phyloP scores from a whole-genome alignment of 2,113 vertebrate genomes.

The Microcebus murinus region DNA sequence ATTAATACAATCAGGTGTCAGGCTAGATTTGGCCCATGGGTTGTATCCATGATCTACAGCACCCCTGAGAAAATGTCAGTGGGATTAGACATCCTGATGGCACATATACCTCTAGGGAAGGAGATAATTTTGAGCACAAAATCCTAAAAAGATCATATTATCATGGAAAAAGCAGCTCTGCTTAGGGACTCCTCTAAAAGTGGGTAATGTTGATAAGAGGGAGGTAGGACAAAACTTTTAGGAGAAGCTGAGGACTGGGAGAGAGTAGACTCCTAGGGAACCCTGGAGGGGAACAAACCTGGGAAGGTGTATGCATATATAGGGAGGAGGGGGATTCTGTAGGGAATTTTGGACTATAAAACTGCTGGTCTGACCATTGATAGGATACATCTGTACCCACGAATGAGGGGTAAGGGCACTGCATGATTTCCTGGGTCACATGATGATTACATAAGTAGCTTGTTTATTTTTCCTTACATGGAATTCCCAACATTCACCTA shows the following conservation, averaged over 20 bases:
- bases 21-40: neutral
- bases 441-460: neutral
- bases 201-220: neutral
- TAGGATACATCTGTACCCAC: neutral
- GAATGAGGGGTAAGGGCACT: neutral
- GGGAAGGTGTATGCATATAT: neutral
- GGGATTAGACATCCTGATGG: neutral
- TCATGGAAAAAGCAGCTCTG: neutral
- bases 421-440: neutral
- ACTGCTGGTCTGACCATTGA: neutral
- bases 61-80: neutral
- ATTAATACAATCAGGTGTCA: neutral
- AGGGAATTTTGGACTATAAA: neutral
- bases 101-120: neutral
- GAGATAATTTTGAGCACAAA: neutral
- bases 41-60: neutral
- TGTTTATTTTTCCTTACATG: neutral
- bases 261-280: neutral
- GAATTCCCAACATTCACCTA: neutral
- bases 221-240: neutral
- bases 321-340: neutral
- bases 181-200: neutral
- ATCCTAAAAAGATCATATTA: neutral
- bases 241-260: neutral
- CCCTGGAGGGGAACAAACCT: neutral